Evolutionary conservation across 2,888 invertebrate genomes (phyloP).

Genomic region (Nomada fucata): DNA sequence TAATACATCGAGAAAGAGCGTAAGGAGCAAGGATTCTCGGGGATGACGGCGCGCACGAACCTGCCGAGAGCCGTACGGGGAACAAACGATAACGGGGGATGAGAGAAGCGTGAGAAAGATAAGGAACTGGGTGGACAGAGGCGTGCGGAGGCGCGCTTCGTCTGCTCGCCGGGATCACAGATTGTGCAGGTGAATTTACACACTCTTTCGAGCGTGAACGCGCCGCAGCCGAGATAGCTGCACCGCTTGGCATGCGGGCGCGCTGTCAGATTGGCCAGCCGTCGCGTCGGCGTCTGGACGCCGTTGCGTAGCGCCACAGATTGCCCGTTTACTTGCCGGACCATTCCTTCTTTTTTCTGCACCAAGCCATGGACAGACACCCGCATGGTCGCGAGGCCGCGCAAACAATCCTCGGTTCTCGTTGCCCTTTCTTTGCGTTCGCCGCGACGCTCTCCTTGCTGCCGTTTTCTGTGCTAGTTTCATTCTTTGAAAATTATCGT

Average conservation of each 20-base stretch:
- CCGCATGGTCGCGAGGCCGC: conserved; percentile 43
- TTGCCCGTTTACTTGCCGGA: conserved; percentile 49
- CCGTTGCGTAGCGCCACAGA: conserved; percentile 31
- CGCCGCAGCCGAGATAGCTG: conserved; percentile 41
- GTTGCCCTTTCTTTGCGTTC: conserved; percentile 20
- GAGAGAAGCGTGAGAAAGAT: conserved; percentile 31
- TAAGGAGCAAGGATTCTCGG: background rate
- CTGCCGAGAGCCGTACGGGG: background rate
- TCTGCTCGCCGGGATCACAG: conserved; percentile 45
- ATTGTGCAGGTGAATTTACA: conserved; percentile 62
- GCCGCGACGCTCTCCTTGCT: background rate
- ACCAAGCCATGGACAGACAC: conserved; percentile 25
- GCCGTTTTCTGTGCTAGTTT: background rate
- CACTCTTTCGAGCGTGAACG: conserved; percentile 58
- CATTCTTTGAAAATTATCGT: background rate
- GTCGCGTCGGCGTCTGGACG: conserved; percentile 15
- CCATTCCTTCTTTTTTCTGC: conserved; percentile 2
- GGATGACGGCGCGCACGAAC: conserved; percentile 35
- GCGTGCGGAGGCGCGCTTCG: conserved; percentile 2
- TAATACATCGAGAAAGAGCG: too few species aligned
- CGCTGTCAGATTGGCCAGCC: conserved; percentile 44
- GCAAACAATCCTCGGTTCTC: conserved; percentile 32
- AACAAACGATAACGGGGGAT: conserved; percentile 20
- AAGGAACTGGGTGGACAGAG: conserved; percentile 10
- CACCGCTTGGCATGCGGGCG: conserved; percentile 56